A percentile compares a stretch with the other conserved stretches of the same genome.
Evolutionary conservation across 2,797 vertebrate genomes (phyloP).

Genomic region (Oreortyx pictus): DNA sequence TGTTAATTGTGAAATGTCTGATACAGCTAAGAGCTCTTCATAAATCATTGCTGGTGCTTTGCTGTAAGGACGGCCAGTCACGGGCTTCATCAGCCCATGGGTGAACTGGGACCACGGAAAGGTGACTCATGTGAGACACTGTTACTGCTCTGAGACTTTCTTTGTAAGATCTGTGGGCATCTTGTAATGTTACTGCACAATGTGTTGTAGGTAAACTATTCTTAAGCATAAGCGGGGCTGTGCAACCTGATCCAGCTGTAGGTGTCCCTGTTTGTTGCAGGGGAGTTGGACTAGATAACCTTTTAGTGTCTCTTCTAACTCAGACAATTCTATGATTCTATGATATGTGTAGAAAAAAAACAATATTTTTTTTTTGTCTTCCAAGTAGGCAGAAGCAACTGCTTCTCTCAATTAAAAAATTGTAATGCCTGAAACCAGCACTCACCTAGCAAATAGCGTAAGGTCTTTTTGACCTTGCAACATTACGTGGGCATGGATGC

Average conservation of each 20-base stretch:
- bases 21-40: constrained; percentile 68
- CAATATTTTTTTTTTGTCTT: neutral
- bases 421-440: neutral
- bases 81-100: neutral
- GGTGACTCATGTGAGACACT: neutral
- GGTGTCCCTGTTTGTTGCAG: too few relatives aligned
- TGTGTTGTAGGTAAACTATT: neutral
- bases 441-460: neutral
- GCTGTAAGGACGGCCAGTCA: neutral
- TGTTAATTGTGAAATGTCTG: constrained; percentile 71
- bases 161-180: rapidly evolving
- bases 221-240: neutral
- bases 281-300: too few relatives aligned
- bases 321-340: too few relatives aligned
- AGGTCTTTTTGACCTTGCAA: constrained; percentile 14
- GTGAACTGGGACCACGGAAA: neutral
- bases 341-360: neutral
- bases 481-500: neutral
- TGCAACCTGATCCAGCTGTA: too few relatives aligned
- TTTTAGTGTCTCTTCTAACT: too few relatives aligned
- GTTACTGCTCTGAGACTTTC: neutral
- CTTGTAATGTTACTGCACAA: neutral
- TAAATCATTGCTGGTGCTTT: constrained; percentile 64
- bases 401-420: neutral
- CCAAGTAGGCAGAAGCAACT: neutral